Base-by-base conservation (phyloP, 2,888 invertebrate genomes). In the Mimas tiliae region DNA sequence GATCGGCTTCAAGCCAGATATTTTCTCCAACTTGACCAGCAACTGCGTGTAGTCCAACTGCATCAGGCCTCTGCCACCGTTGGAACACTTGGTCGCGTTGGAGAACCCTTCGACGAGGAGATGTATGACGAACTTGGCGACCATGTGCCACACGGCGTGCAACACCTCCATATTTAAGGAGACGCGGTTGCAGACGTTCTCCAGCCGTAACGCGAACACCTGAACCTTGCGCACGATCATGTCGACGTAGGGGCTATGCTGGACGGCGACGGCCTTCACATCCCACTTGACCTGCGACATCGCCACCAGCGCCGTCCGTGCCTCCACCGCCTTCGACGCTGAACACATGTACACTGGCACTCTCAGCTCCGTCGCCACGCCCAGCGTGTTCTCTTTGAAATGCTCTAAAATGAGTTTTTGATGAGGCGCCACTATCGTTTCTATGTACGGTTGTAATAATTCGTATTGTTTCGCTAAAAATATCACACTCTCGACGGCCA, bases 1-100 rank as follows among this genome's bases (percentile, higher is more conserved):
- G 16, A 98, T 94, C 2, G 98, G 98, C 80, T 96, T 96, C 8
- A 98, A 84, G 0, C 95, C 95, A 0, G 98, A 97, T 65, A 99
- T 95, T 79, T 97, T 96, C 87, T 99, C 98, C 64, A 98, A 94
- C 84, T 99, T 98, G 27, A 97, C 96, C 73, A 98, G 95, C 70
- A 99, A 96, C 85, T 99, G 99, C 8, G 98, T 97, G 81, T 98
- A 99, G 93, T 99, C 99, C 27, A 99, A 93, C 83, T 99, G 99
- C 99, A 99, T 99, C 11, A 99, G 89, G 0, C 98, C 99, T 50
- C 99, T 94, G 0, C 99, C 99, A 33, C 98, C 99, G 75, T 98
- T 98, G 0, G 98, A 97, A 88, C 99, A 99, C 85, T 98, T 98
- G 70, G 97, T 98, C 0, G 98, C 97, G 79, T 96, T 96, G 0